Evolutionary conservation across 2,113 vertebrate genomes (phyloP), one percentile per base, ranked within the genome.

Genomic region (Phrynosoma platyrhinos): DNA sequence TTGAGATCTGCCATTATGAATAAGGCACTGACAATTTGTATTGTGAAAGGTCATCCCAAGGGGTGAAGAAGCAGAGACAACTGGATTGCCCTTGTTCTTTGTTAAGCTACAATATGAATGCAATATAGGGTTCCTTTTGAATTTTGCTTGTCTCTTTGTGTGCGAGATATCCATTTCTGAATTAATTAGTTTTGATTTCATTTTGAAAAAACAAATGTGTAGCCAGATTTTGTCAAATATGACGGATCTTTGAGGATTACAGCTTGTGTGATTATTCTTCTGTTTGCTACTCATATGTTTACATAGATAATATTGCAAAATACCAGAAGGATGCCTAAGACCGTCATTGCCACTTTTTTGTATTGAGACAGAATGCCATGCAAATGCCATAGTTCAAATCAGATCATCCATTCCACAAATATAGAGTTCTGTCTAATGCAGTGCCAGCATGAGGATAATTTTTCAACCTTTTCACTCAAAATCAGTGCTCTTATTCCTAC

Each of bases 1-100:
- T 95, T 95, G 96, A 97, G 94, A 95, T 95, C 95, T 98, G 97
- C 96, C 97, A 95, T 95, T 95, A 96, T 94, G 94, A 94, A 96
- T 97, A 95, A 97, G 94, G 78, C 87, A 87, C 93, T 93, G 92
- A 94, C 94, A 91, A 95, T 95, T 96, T 89, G 96, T 95, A 94
- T 93, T 93, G 93, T 94, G 93, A 93, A 82, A 91, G 91, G 88
- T 88, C 1, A 10, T 94, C 93, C 91, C 93, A 85, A 77, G 91
- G 92, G 94, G 93, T 89, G 92, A 64, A 89, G 82, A 91, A 89
- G 91, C 78, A 92, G 75, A 91, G 75, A 94, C 71, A 92, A 90
- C 72, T 87, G 79, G 91, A 88, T 93, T 94, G 89, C 84, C 74
- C 8, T 78, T 77, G 13, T 42, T 91, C 89, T 88, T 91, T 86